Evolutionary conservation across 2,797 vertebrate genomes (phyloP).

Genomic region (Florisuga fusca): DNA sequence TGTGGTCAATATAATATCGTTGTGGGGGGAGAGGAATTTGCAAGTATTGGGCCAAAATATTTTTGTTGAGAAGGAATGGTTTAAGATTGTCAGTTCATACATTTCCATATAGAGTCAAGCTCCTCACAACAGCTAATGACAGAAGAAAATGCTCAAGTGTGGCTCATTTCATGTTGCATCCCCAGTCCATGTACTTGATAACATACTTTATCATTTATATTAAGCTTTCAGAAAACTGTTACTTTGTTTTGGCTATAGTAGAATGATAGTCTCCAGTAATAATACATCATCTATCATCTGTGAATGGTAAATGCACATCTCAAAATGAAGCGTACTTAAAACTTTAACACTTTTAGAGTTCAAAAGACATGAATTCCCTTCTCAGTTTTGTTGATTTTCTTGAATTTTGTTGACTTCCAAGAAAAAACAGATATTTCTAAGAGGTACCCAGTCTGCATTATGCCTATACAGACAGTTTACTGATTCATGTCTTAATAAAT

Average conservation of each 20-base stretch:
- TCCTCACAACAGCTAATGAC: not conserved
- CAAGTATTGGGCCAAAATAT: not conserved
- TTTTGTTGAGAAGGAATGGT: constrained; percentile 54
- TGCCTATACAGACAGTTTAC: not conserved
- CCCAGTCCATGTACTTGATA: not conserved
- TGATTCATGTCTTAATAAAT: not conserved
- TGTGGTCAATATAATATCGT: not conserved
- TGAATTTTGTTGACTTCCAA: too few species aligned
- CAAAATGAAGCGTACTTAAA: not conserved
- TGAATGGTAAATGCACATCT: not conserved
- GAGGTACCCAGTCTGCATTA: not conserved
- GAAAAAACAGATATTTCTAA: not conserved
- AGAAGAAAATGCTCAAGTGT: not conserved
- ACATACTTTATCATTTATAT: not conserved
- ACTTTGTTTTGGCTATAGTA: not conserved
- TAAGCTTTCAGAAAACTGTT: not conserved
- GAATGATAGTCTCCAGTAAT: not conserved
- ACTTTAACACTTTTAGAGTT: not conserved
- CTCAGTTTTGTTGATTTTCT: not conserved
- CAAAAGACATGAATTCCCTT: fast-evolving
- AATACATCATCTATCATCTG: not conserved
- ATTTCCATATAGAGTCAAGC: constrained; percentile 55
- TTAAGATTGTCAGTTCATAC: constrained; percentile 28
- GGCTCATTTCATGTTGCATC: not conserved
- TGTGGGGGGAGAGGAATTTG: not conserved